Evolutionary conservation across 2,888 invertebrate species (phyloP), one percentile per base, ranked within the genome.

Genomic region (Patella ulyssiponensis): DNA sequence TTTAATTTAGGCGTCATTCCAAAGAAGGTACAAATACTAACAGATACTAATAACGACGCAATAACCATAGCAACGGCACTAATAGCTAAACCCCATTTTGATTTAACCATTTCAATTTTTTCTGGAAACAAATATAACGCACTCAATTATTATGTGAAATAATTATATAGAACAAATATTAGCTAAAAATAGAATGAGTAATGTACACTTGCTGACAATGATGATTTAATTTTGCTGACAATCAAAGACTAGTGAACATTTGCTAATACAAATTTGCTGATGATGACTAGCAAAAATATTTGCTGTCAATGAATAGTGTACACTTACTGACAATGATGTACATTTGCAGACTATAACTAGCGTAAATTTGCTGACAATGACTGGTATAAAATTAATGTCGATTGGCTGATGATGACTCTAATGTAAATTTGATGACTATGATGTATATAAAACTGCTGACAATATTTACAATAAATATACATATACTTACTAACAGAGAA

Each of bases 41-140:
- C 94, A 0, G 98, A 97, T 96, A 98, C 98, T 56, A 96, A 94
- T 14, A 99, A 93, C 73, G 98, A 98, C 3, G 96, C 91, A 0
- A 93, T 89, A 1, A 93, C 96, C 0, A 98, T 98, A 14, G 96
- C 92, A 5, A 97, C 96, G 0, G 98, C 97, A 88, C 97, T 96
- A 69, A 97, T 94, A 0, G 99, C 98, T 89, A 99, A 94, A 44
- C 94, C 94, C 92, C 91, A 95, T 92, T 97, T 97, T 0, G 96
- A 97, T 88, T 96, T 95, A 64, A 92, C 96, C 89, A 96, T 94
- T 91, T 98, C 98, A 80, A 99, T 97, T 93, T 99, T 99, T 78
- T 92, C 93, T 93, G 86, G 7, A 83, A 83, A 75, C 14, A 56
- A 56, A 77, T 7, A 75, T 17, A 71, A 51, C 23, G n/a, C 33